These are phyloP conservation scores for Mesopsocus fuscifrons DNA, from an alignment of 2,888 invertebrate genomes.

Conservation along the genomic window DNA sequence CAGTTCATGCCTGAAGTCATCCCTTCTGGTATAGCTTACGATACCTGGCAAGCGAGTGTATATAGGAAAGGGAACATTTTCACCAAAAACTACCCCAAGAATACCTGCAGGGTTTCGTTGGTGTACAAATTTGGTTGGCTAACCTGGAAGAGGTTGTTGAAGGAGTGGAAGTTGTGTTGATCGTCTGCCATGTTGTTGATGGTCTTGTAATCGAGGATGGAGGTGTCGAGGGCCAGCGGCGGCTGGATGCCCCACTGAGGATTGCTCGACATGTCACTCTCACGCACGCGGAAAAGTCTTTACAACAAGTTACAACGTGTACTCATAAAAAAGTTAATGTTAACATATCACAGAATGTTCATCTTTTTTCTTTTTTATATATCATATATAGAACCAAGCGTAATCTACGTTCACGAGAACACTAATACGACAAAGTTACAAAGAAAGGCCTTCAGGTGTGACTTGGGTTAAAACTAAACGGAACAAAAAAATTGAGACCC, in stretches of 20 bases:
- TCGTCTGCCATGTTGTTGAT: conserved; percentile 37
- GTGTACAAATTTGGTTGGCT: not conserved
- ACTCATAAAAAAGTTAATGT: conserved; percentile 23
- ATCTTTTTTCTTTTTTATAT: conserved; percentile 25
- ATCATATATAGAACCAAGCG: conserved; percentile 16
- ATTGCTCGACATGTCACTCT: conserved; percentile 50
- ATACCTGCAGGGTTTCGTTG: no score
- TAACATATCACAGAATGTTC: conserved; percentile 42
- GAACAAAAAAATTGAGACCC: not conserved
- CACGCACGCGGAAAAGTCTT: conserved; percentile 16
- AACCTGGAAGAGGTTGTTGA: conserved; percentile 11
- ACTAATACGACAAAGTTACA: conserved; percentile 19
- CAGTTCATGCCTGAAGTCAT: no score
- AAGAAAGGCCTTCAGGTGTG: conserved; percentile 19
- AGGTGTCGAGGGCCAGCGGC: conserved; percentile 64
- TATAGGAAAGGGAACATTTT: no score
- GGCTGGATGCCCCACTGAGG: conserved; percentile 81
- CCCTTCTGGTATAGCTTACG: no score
- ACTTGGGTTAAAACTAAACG: not conserved
- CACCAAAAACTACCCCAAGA: no score
- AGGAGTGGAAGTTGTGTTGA: conserved; percentile 12
- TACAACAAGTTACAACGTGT: no score
- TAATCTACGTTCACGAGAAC: not conserved
- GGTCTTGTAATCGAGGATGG: conserved; percentile 65
- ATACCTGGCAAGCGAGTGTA: no score